Conservation (phyloP, 2,888 invertebrate genomes). For the Euproctis similis region DNA sequence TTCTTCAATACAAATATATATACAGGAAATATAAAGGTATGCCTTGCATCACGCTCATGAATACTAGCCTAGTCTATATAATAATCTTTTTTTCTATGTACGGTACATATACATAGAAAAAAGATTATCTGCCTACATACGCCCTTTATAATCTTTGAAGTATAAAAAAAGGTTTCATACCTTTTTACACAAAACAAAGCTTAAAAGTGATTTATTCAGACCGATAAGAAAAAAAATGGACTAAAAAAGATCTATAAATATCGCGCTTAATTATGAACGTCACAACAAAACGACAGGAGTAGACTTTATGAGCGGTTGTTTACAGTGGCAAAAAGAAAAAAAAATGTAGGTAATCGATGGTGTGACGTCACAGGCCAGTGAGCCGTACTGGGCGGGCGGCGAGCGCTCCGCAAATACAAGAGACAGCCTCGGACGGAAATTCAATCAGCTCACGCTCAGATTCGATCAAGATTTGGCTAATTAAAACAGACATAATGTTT, state of each 20-base stretch:
- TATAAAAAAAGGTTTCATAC: too few relatives aligned
- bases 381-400: conserved; percentile 46
- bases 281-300: conserved; percentile 43
- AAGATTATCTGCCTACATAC: too few relatives aligned
- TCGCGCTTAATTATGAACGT: conserved; percentile 28
- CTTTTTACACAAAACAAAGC: conserved; percentile 7
- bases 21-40: too few relatives aligned
- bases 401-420: conserved; percentile 59
- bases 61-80: too few relatives aligned
- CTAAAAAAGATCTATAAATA: conserved; percentile 25
- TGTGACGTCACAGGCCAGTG: conserved; percentile 68
- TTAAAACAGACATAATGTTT: conserved; percentile 66
- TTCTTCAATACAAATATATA: too few relatives aligned
- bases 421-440: conserved; percentile 65
- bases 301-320: conserved; percentile 62
- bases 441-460: conserved; percentile 69
- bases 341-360: conserved; percentile 53
- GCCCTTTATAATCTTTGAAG: too few relatives aligned
- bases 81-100: too few relatives aligned
- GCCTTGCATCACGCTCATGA: too few relatives aligned
- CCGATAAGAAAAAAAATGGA: conserved; percentile 17
- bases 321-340: conserved; percentile 58
- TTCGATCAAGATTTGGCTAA: conserved; percentile 70
- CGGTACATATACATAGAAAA: too few relatives aligned
- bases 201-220: conserved; percentile 12